These are phyloP conservation scores for Pteromalus puparum DNA, from an alignment of 1,140 invertebrate species.

Conservation along the genomic window DNA sequence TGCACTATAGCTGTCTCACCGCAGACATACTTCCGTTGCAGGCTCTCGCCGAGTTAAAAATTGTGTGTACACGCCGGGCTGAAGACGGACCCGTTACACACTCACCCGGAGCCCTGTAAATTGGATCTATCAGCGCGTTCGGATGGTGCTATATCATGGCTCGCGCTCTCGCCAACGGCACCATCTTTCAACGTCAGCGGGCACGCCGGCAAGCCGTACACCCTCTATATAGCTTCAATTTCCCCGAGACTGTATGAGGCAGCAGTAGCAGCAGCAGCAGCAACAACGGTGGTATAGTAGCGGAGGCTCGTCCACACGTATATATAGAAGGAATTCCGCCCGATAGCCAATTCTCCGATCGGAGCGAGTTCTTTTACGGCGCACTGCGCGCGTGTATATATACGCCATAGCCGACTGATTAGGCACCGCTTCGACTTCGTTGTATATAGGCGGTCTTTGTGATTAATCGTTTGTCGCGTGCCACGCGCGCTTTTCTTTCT, in stretches of 20 bases:
- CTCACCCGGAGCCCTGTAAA: constrained; percentile 58
- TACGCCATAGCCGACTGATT: constrained; percentile 60
- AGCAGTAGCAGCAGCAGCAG: too few species aligned
- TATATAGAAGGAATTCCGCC: constrained; percentile 32
- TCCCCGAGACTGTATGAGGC: not conserved
- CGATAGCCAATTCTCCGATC: constrained; percentile 60
- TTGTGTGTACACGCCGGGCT: constrained; percentile 41
- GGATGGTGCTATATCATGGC: constrained; percentile 73
- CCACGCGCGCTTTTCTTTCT: constrained; percentile 38
- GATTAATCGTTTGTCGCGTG: constrained; percentile 62
- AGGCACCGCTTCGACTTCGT: constrained; percentile 55
- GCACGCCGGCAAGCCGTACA: not conserved
- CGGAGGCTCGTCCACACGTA: not conserved
- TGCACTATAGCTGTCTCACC: not conserved
- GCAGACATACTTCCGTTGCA: constrained; percentile 40
- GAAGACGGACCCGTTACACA: not conserved
- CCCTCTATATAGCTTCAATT: not conserved
- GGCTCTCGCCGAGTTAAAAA: constrained; percentile 54
- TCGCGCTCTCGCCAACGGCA: constrained; percentile 42
- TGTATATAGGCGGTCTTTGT: constrained; percentile 40
- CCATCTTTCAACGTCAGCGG: constrained; percentile 70
- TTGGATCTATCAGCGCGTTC: constrained; percentile 74
- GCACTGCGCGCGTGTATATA: constrained; percentile 51
- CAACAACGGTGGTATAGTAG: too few species aligned
- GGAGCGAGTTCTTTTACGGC: constrained; percentile 59